These are phyloP conservation scores for Holcopasites calliopsidis DNA, from an alignment of 1,140 invertebrate genomes.

Conservation along the genomic window DNA sequence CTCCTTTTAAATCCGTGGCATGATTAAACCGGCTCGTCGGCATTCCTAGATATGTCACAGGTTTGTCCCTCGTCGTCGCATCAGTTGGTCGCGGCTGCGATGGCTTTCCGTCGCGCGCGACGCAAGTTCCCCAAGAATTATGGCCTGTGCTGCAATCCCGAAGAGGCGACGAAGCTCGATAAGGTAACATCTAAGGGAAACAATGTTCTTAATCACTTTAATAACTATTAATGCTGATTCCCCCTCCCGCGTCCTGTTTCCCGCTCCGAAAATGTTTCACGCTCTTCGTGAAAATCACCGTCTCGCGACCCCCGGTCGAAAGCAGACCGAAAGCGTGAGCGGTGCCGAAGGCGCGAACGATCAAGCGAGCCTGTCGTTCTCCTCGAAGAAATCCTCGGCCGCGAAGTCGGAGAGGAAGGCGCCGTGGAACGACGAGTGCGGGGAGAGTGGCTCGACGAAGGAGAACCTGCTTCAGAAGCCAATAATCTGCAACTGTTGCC, in stretches of 20 bases:
- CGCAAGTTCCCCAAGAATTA: constrained; percentile 68
- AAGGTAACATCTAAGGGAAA: constrained; percentile 2
- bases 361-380: neutral
- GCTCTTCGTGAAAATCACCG: no score
- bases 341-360: neutral
- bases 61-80: constrained; percentile 66
- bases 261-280: no score
- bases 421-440: constrained; percentile 15
- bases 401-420: neutral
- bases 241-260: no score
- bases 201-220: neutral
- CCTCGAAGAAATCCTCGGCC: constrained; percentile 8
- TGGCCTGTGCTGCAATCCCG: constrained; percentile 28
- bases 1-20: constrained; percentile 29
- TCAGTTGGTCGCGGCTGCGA: constrained; percentile 64
- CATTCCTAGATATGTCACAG: constrained; percentile 61
- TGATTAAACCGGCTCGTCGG: constrained; percentile 21
- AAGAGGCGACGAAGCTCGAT: neutral
- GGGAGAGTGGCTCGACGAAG: constrained; percentile 10
- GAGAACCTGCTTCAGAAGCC: constrained; percentile 31
- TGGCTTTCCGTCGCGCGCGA: constrained; percentile 69
- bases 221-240: no score
- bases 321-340: constrained; percentile 11
- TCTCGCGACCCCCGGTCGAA: no score
- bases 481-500: constrained; percentile 53